Evolutionary conservation across 2,888 invertebrate genomes (phyloP).

Genomic region (Atethmia centrago): DNA sequence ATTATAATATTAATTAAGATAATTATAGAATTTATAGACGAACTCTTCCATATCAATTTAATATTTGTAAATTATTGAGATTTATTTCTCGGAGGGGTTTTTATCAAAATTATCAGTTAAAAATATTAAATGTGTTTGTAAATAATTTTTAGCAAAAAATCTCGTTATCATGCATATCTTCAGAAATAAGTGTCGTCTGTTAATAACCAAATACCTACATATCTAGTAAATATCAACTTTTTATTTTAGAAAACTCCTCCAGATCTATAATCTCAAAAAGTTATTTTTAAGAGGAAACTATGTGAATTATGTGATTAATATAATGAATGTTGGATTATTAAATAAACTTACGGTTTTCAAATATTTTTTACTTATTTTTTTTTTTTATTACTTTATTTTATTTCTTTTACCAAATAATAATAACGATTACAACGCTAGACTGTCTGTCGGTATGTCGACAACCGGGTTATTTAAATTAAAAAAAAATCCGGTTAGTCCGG

Average conservation of each 20-base stretch:
- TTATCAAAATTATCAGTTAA: not conserved
- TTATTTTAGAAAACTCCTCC: slow-evolving; percentile 51
- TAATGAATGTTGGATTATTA: slow-evolving; percentile 73
- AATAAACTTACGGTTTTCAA: slow-evolving; percentile 75
- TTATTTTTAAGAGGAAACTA: slow-evolving; percentile 59
- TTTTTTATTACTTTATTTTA: too few species aligned
- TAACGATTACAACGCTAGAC: not conserved
- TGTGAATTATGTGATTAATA: slow-evolving; percentile 69
- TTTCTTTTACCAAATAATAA: not conserved
- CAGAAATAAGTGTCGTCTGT: slow-evolving; percentile 10
- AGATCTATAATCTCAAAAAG: slow-evolving; percentile 36
- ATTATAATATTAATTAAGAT: slow-evolving; percentile 51
- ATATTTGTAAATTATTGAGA: slow-evolving; percentile 60
- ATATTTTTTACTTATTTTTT: slow-evolving; percentile 35
- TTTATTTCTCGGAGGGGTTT: slow-evolving; percentile 51
- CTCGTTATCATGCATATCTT: slow-evolving; percentile 25
- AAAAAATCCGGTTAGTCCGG: too few species aligned
- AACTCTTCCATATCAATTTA: slow-evolving; percentile 83
- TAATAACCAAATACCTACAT: not conserved
- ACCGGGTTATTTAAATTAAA: too few species aligned
- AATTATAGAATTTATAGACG: slow-evolving; percentile 70
- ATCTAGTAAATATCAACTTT: not conserved
- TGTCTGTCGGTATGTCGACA: too few species aligned
- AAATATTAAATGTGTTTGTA: slow-evolving; percentile 9
- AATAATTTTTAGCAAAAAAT: not conserved